Evolutionary conservation across 2,113 vertebrate species (phyloP).

Genomic region (Neodon shergylaensis): DNA sequence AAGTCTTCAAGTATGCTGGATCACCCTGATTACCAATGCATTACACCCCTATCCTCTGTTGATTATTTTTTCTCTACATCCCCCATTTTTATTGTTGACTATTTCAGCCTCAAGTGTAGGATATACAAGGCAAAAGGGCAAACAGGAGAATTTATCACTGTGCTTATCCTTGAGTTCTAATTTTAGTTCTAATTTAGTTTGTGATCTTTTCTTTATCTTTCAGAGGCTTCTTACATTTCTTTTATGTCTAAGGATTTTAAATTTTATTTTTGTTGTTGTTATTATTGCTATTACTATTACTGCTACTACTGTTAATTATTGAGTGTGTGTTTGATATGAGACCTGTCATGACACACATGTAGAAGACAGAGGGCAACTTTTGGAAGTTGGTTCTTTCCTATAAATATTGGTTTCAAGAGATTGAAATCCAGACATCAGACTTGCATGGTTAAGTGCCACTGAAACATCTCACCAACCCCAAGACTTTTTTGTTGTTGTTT

Average conservation of each 20-base stretch:
- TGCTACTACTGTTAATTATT: not conserved
- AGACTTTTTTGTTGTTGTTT: not conserved
- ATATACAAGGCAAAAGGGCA: not conserved
- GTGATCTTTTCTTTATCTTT: not conserved
- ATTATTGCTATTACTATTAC: not conserved
- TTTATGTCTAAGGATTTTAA: not conserved
- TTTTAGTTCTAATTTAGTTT: not conserved
- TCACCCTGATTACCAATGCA: not conserved
- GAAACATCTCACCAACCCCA: too few species aligned
- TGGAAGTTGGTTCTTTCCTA: not conserved
- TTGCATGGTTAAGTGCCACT: not conserved
- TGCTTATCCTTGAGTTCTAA: not conserved
- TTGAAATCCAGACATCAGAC: not conserved
- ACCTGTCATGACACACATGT: not conserved
- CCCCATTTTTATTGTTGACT: not conserved
- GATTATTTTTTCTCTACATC: not conserved
- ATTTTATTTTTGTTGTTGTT: not conserved
- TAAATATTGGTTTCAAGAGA: not conserved
- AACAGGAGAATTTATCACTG: not conserved
- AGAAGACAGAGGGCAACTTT: not conserved
- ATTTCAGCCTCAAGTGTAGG: not conserved
- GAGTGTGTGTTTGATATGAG: not conserved
- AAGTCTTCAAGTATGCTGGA: not conserved
- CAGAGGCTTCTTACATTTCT: not conserved
- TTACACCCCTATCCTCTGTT: not conserved